phyloP scores from a whole-genome alignment of 2,797 vertebrate species.

The Tolypeutes matacus region DNA sequence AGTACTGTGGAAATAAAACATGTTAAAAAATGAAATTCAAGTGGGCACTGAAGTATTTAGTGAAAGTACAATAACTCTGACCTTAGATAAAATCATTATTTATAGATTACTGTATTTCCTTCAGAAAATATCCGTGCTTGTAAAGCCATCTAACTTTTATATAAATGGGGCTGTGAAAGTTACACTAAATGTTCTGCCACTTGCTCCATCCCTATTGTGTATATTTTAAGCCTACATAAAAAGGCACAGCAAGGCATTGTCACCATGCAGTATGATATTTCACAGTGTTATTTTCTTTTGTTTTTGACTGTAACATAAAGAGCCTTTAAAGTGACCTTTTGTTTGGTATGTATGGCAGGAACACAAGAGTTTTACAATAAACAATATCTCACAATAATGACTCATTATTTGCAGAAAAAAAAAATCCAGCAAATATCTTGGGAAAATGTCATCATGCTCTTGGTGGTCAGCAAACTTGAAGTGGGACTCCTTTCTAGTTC shows the following conservation, averaged over 20 bases:
- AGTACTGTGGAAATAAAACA: conserved; percentile 24
- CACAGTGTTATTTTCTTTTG: conserved; percentile 56
- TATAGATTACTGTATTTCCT: conserved; percentile 9
- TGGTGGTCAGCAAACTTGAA: conserved; percentile 84
- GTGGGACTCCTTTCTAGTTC: conserved; percentile 79
- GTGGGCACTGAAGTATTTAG: neutral
- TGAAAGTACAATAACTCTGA: neutral
- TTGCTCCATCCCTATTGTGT: neutral
- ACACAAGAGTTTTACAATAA: conserved; percentile 85
- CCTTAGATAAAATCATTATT: conserved; percentile 6
- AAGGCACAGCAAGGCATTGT: neutral
- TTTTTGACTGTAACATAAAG: conserved; percentile 75
- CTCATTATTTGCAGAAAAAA: conserved; percentile 84
- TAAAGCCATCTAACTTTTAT: neutral
- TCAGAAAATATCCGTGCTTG: neutral
- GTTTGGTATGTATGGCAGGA: conserved; percentile 86
- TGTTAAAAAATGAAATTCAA: conserved; percentile 26
- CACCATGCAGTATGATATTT: conserved; percentile 27
- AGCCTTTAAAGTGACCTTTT: conserved; percentile 86
- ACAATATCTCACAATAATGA: conserved; percentile 86
- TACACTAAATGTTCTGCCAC: neutral
- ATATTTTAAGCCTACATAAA: conserved; percentile 27
- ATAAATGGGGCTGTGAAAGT: neutral
- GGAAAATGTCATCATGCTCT: conserved; percentile 89
- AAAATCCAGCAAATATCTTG: conserved; percentile 86